phyloP scores from a whole-genome alignment of 2,888 invertebrate species.

The Caenorhabditis panamensis region DNA sequence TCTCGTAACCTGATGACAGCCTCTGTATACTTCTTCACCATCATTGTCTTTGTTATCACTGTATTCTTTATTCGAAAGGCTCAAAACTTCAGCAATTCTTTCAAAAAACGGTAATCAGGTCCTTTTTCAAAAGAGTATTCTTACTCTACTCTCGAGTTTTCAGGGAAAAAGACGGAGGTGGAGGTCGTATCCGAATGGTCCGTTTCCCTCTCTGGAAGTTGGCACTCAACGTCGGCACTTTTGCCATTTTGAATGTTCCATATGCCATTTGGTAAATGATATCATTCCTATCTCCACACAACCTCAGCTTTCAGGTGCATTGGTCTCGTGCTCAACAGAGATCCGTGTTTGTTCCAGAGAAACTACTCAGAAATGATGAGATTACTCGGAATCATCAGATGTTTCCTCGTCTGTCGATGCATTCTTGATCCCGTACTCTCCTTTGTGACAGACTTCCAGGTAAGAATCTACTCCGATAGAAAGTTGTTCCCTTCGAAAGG shows the following conservation, averaged over 20 bases:
- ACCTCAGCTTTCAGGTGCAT: constrained; percentile 76
- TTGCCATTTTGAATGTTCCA: constrained; percentile 76
- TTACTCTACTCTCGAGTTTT: constrained; percentile 5
- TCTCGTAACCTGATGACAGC: constrained; percentile 67
- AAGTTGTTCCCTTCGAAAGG: neutral
- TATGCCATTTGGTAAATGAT: constrained; percentile 79
- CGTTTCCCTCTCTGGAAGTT: constrained; percentile 80
- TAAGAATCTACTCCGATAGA: constrained; percentile 26
- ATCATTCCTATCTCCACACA: too few relatives aligned
- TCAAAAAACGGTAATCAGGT: constrained; percentile 60
- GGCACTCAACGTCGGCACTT: constrained; percentile 77
- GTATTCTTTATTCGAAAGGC: constrained; percentile 70
- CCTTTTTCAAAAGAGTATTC: neutral
- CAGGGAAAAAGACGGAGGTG: constrained; percentile 54
- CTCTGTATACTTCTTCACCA: constrained; percentile 72
- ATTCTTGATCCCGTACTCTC: constrained; percentile 76
- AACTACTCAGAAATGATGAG: constrained; percentile 74
- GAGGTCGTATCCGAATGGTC: constrained; percentile 61
- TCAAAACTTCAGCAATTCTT: constrained; percentile 72
- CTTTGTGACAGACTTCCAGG: constrained; percentile 79
- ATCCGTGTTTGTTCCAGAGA: constrained; percentile 74
- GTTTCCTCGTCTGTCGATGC: constrained; percentile 72
- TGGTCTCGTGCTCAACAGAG: constrained; percentile 63
- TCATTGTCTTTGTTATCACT: constrained; percentile 75
- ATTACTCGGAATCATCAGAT: constrained; percentile 67